Evolutionary conservation across 2,888 invertebrate genomes (phyloP).

Genomic region (Cyrtodaria siliqua): DNA sequence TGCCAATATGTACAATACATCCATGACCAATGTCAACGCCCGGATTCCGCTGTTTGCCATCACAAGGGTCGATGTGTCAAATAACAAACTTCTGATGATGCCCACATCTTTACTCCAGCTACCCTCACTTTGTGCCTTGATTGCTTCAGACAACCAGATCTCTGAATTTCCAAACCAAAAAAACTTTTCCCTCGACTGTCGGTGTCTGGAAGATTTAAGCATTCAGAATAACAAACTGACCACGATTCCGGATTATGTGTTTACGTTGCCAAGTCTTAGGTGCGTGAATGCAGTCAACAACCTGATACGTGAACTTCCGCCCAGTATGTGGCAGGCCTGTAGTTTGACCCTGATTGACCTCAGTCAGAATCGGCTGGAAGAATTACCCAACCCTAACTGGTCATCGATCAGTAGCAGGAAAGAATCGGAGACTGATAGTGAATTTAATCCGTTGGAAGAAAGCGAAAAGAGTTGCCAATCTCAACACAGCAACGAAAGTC

Average conservation of each 20-base stretch:
- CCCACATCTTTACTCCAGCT: constrained; percentile 93
- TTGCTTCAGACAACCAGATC: constrained; percentile 93
- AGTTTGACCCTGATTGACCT: constrained; percentile 62
- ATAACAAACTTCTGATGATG: constrained; percentile 92
- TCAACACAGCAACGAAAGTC: too few relatives aligned
- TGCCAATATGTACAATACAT: constrained; percentile 93
- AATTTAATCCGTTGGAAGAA: constrained; percentile 9
- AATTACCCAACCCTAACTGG: constrained; percentile 41
- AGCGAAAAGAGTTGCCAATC: too few relatives aligned
- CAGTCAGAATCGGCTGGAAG: constrained; percentile 53
- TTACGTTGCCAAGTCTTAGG: constrained; percentile 92
- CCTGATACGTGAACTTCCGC: constrained; percentile 91
- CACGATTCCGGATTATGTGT: constrained; percentile 92
- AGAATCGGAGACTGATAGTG: background rate
- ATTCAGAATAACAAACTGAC: constrained; percentile 94
- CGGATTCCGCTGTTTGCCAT: constrained; percentile 93
- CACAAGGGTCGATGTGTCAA: constrained; percentile 96
- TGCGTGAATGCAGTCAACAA: constrained; percentile 96
- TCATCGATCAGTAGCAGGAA: background rate
- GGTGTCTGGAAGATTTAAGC: constrained; percentile 95
- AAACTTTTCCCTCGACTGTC: constrained; percentile 84
- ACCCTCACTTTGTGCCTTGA: constrained; percentile 93
- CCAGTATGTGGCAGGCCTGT: constrained; percentile 68
- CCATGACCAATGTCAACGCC: constrained; percentile 90
- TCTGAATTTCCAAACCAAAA: constrained; percentile 90